Evolutionary conservation across 2,888 invertebrate genomes (phyloP).

Genomic region (Caenorhabditis japonica): DNA sequence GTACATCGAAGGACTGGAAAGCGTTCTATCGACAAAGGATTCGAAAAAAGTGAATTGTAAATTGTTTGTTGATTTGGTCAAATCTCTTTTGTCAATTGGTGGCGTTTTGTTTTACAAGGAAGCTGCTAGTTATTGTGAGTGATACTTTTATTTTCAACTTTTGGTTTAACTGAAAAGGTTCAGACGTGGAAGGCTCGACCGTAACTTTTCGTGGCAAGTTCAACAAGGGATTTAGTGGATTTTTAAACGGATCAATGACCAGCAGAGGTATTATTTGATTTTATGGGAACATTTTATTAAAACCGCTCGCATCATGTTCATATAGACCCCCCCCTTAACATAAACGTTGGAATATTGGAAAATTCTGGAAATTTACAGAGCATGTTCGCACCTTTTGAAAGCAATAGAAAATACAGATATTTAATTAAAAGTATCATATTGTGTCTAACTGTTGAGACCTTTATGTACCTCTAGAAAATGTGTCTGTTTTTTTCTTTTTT

Average conservation of each 20-base stretch:
- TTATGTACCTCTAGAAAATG: too few relatives aligned
- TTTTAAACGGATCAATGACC: conserved; percentile 8
- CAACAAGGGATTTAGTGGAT: conserved; percentile 2
- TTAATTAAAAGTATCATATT: too few relatives aligned
- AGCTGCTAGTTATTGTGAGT: conserved; percentile 10
- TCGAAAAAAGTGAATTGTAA: conserved; percentile 16
- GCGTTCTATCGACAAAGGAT: conserved; percentile 5
- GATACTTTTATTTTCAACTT: background rate
- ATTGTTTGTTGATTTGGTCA: conserved; percentile 12
- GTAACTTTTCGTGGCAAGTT: background rate
- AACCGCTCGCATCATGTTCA: too few relatives aligned
- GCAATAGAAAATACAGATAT: too few relatives aligned
- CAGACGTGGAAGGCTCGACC: conserved; percentile 1
- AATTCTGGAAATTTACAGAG: too few relatives aligned
- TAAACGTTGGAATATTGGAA: too few relatives aligned
- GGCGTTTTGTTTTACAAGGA: conserved; percentile 10
- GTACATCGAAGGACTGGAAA: background rate
- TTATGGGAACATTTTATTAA: too few relatives aligned
- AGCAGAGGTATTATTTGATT: conserved; percentile 23
- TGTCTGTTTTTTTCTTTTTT: too few relatives aligned
- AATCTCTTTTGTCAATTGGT: background rate
- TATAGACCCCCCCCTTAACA: too few relatives aligned
- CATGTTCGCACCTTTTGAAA: too few relatives aligned
- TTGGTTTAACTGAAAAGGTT: background rate
- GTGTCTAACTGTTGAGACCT: too few relatives aligned